phyloP scores from a whole-genome alignment of 2,888 invertebrate genomes.

The Chrysotoxum bicinctum region DNA sequence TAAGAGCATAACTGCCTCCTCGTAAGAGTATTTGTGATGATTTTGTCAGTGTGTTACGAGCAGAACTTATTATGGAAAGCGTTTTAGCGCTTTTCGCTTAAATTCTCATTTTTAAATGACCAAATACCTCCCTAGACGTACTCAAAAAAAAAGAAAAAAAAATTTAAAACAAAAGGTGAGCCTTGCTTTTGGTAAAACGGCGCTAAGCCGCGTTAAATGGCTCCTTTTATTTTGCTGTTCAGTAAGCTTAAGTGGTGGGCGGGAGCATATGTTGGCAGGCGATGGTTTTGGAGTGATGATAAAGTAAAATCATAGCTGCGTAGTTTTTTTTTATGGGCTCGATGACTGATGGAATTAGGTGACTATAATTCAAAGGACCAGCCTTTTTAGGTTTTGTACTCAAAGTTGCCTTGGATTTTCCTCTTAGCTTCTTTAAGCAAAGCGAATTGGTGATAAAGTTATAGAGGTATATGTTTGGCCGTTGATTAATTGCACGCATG shows the following conservation, averaged over 20 bases:
- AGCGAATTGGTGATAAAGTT: constrained; percentile 66
- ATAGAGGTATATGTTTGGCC: constrained; percentile 48
- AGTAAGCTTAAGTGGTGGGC: constrained; percentile 51
- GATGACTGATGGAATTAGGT: constrained; percentile 71
- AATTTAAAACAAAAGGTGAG: constrained; percentile 61
- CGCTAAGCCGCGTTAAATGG: constrained; percentile 54
- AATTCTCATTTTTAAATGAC: constrained; percentile 66
- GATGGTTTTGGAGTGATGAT: constrained; percentile 19
- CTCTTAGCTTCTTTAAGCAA: background rate
- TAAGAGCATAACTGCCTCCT: constrained; percentile 35
- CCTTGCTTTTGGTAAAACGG: constrained; percentile 23
- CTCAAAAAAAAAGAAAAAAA: background rate
- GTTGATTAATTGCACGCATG: constrained; percentile 64
- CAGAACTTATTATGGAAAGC: constrained; percentile 66
- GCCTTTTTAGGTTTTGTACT: constrained; percentile 17
- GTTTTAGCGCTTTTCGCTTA: constrained; percentile 68
- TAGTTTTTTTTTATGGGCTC: constrained; percentile 67
- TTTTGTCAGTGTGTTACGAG: constrained; percentile 38
- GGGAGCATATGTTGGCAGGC: constrained; percentile 4
- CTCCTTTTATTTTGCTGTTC: constrained; percentile 40
- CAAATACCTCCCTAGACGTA: constrained; percentile 15
- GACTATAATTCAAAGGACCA: constrained; percentile 63
- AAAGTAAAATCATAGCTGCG: constrained; percentile 59
- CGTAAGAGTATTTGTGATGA: constrained; percentile 5
- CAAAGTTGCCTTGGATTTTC: background rate